Evolutionary conservation across 2,797 vertebrate genomes (phyloP), one percentile per base, ranked within the genome.

Genomic region (Antrozous pallidus): DNA sequence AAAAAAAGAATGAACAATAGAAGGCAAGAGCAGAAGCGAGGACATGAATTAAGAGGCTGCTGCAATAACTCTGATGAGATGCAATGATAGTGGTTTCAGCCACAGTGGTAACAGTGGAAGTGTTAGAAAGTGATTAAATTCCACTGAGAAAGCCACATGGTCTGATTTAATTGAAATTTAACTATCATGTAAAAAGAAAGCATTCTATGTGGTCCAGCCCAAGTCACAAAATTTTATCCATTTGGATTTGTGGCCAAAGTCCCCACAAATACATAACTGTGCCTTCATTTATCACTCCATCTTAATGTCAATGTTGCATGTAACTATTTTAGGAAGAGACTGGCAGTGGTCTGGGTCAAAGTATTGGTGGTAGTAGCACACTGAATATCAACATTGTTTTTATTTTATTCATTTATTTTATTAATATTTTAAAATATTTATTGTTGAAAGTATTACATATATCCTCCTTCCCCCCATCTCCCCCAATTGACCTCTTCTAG

Each of bases 91-190:
- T 86, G 28, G 18, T 16, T 86, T 73, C 11, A 40, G 80, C 6
- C 13, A 42, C 6, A 81, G 38, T 79, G 31, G 2, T 91, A 16
- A 16, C 24, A 63, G 12, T 56, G 24, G 70, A 69, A 13, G 6
- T 14, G 7, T 83, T 79, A 87, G 31, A 18, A 93, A 91, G 33
- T 63, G 65, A 82, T 36, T 7, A 73, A 36, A 70, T 89, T 86
- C 28, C 81, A 40, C 40, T 58, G 31, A 92, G 26, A 28, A 96
- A n/a, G 13, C 67, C 9, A 20, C 38, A 56, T 3, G 4, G 18
- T 49, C 31, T 71, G 40, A 75, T 95, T 85, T 90, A 26, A 49
- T 79, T 5, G 80, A 90, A 94, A 88, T 24, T 74, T 78, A 91
- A 88, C 54, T 78, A 14, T 87, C 9, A 38, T 20, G 7, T 33